Evolutionary conservation across 2,888 invertebrate genomes (phyloP), one percentile per base, ranked within the genome.

Genomic region (Alloscopus bannaensis): DNA sequence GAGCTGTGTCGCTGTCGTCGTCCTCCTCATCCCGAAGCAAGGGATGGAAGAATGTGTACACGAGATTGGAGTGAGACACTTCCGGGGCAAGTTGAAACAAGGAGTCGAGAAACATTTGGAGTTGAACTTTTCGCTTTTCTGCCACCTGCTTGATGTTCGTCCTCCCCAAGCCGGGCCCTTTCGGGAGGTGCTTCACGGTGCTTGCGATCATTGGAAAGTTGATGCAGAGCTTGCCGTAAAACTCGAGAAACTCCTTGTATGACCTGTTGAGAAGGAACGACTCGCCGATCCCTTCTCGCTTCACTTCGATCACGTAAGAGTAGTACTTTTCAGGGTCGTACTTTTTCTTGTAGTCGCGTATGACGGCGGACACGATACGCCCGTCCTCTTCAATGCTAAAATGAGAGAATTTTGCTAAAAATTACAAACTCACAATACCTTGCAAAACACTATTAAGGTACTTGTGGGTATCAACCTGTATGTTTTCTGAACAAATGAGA

Each of bases 1-100:
- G 31, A 8, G 50, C 90, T 88, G 93, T 93, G 81, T 95, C 93
- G 86, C 94, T 94, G 13, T 94, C 93, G 87, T 95, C 95, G 88
- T 98, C 97, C 18, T 85, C 84, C 64, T 86, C 85, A 89, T 99
- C 99, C 83, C 98, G 90, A 81, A 98, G 89, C 82, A 99, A 89
- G 1, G 98, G 97, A 90, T 99, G 99, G 90, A 99, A 99, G 90
- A 99, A 99, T 0, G 99, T 99, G 88, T 99, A 99, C 0, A 99
- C 97, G 70, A 99, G 91, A 89, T 98, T 97, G 6, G 94, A 95
- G 90, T 99, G 98, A 0, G 96, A 94, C 86, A 99, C 96, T 90
- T 99, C 98, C 85, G 95, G 94, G 0, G 96, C 94, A 87, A 97
- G 92, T 50, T 50, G 55, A 89, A 97, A 96, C 70, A 99, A 90